Evolutionary conservation across 2,888 invertebrate species (phyloP).

Genomic region (Pollenia angustigena): DNA sequence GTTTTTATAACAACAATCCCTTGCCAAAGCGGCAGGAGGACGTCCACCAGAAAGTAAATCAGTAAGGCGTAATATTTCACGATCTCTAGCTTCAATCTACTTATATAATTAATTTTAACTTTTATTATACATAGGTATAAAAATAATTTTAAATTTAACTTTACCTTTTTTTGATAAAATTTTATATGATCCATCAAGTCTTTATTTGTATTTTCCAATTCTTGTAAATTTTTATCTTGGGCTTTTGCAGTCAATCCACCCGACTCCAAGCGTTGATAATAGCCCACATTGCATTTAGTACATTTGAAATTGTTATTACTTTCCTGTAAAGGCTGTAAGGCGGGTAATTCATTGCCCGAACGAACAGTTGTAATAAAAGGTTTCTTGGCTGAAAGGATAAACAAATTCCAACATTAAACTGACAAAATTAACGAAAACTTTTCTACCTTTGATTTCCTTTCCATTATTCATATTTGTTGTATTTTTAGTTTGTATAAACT

Average conservation of each 20-base stretch:
- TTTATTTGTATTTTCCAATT: constrained; percentile 83
- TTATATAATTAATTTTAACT: not conserved
- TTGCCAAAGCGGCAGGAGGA: constrained; percentile 87
- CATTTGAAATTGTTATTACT: constrained; percentile 77
- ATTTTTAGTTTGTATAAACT: constrained; percentile 84
- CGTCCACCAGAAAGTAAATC: constrained; percentile 90
- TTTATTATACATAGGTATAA: not conserved
- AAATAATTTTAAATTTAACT: not conserved
- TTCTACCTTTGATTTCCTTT: constrained; percentile 75
- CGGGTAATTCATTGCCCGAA: constrained; percentile 79
- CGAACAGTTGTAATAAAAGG: constrained; percentile 83
- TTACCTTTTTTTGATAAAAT: constrained; percentile 84
- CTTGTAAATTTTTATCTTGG: constrained; percentile 80
- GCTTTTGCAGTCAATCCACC: constrained; percentile 46
- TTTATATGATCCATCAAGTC: constrained; percentile 84
- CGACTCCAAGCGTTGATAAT: constrained; percentile 76
- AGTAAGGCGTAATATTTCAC: constrained; percentile 89
- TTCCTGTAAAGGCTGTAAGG: constrained; percentile 67
- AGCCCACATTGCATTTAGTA: constrained; percentile 80
- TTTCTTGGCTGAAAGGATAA: constrained; percentile 78
- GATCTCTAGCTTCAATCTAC: constrained; percentile 85
- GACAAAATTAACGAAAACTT: constrained; percentile 3
- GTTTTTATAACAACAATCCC: constrained; percentile 88
- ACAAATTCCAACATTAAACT: not conserved
- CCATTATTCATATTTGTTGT: constrained; percentile 74